These are phyloP conservation scores for Ophraella communa DNA, from an alignment of 2,888 invertebrate species.

Conservation along the genomic window DNA sequence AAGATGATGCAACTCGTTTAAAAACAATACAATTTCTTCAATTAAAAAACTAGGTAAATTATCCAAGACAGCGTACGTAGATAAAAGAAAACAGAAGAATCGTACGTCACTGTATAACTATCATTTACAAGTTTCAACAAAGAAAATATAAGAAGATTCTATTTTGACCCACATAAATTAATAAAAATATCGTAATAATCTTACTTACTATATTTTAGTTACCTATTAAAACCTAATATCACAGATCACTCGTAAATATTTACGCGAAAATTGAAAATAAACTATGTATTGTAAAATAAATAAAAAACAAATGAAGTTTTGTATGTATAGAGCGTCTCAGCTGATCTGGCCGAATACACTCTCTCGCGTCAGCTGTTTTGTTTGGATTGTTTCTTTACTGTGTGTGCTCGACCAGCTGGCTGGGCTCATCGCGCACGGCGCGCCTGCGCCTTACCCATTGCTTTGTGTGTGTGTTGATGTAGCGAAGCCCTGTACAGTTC, in stretches of 20 bases:
- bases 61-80: no score
- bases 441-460: conserved; percentile 29
- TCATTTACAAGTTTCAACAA: no score
- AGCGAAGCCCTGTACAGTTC: conserved; percentile 15
- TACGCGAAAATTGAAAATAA: background rate
- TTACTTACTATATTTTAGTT: background rate
- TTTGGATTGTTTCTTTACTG: conserved; percentile 11
- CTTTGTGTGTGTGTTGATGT: conserved; percentile 34
- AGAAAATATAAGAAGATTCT: no score
- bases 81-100: no score
- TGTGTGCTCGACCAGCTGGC: conserved; percentile 35
- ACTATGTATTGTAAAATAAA: background rate
- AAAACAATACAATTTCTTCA: no score
- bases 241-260: conserved; percentile 11
- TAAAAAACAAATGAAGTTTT: background rate
- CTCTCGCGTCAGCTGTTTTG: conserved; percentile 40
- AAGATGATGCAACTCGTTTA: no score
- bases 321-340: conserved; percentile 34
- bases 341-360: conserved; percentile 43
- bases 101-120: no score
- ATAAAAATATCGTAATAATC: background rate
- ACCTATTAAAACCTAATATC: conserved; percentile 2
- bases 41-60: no score
- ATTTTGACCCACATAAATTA: background rate
- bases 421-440: conserved; percentile 12